Conservation (phyloP, 2,113 vertebrate species). For the Scophthalmus maximus region DNA sequence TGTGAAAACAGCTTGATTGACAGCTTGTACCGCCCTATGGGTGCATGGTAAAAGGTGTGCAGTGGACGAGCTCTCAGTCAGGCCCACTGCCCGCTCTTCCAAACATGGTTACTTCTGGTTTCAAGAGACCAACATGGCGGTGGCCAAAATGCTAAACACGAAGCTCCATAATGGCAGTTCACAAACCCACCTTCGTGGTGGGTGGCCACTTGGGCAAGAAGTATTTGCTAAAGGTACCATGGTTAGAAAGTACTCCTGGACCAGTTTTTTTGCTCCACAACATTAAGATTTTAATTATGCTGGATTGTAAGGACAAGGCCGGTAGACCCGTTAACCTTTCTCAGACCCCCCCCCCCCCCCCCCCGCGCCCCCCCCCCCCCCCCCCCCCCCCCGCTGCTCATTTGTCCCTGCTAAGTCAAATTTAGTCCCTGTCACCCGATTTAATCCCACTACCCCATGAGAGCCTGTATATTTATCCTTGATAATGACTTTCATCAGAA, state of each 20-base stretch:
- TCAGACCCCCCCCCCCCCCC: slow-evolving; percentile 20
- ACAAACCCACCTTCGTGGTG: too few species aligned
- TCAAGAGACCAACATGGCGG: too few species aligned
- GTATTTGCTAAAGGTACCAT: not conserved
- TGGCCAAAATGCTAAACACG: too few species aligned
- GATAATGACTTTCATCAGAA: slow-evolving; percentile 76
- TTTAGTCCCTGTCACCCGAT: slow-evolving; percentile 56
- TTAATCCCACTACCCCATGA: slow-evolving; percentile 62
- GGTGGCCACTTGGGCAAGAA: too few species aligned
- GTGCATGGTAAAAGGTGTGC: too few species aligned
- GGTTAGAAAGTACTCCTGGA: slow-evolving; percentile 6
- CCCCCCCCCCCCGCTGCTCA: slow-evolving; percentile 12
- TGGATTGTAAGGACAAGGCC: not conserved
- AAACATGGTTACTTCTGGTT: too few species aligned
- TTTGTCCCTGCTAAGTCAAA: slow-evolving; percentile 62
- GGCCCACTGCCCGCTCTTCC: too few species aligned
- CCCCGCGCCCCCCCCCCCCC: slow-evolving; percentile 6
- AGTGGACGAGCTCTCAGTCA: too few species aligned
- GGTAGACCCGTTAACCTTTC: slow-evolving; percentile 39
- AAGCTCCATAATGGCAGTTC: too few species aligned
- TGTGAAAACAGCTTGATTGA: too few species aligned
- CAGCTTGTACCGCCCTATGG: too few species aligned
- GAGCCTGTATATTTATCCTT: slow-evolving; percentile 70
- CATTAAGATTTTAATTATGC: not conserved
- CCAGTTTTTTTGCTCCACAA: not conserved